These are phyloP conservation scores for Cyphomyrus plagiostoma DNA, from an alignment of 2,113 vertebrate genomes.

Conservation along the genomic window DNA sequence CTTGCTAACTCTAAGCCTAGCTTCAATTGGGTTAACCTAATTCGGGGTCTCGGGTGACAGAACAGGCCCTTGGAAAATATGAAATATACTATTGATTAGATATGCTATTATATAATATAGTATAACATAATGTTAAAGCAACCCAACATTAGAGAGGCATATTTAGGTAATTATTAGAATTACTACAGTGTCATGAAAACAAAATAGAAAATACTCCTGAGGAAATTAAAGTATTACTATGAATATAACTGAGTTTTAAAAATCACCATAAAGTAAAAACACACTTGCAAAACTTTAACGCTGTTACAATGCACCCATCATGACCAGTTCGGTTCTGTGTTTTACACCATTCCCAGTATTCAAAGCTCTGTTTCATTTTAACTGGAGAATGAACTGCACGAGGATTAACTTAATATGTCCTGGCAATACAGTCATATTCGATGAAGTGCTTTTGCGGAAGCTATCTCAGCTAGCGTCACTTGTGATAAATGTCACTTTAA, in stretches of 20 bases:
- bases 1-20: too few species aligned
- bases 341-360: background rate
- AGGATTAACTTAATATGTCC: background rate
- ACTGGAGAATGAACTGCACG: background rate
- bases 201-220: background rate
- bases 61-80: background rate
- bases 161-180: background rate
- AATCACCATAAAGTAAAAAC: background rate
- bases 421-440: conserved; percentile 11
- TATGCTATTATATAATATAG: background rate
- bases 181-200: background rate
- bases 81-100: background rate
- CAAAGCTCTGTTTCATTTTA: conserved; percentile 4
- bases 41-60: too few species aligned
- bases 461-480: background rate
- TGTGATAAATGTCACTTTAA: conserved; percentile 19
- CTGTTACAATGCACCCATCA: background rate
- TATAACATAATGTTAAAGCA: background rate
- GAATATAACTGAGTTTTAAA: background rate
- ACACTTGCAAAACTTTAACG: background rate
- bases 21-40: too few species aligned
- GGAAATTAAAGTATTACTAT: background rate
- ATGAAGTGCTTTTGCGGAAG: conserved; percentile 16
- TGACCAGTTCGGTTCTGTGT: background rate
- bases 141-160: background rate